A percentile compares a stretch with the other conserved stretches of the same genome.
Evolutionary conservation across 2,113 vertebrate genomes (phyloP).

Genomic region (Rhodinocichla rosea): DNA sequence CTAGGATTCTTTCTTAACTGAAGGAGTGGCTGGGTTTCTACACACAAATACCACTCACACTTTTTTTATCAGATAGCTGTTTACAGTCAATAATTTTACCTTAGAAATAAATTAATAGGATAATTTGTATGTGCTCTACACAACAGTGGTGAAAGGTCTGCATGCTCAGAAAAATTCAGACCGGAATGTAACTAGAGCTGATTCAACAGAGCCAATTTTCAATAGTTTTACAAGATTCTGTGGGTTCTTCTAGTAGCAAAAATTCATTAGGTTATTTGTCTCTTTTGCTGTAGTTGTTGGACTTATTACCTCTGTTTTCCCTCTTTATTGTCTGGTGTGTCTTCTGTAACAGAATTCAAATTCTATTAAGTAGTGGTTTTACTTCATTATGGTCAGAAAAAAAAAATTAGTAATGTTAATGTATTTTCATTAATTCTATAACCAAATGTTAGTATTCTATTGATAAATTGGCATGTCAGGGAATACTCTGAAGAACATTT

Average conservation of each 20-base stretch:
- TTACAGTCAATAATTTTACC: neutral
- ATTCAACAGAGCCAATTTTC: neutral
- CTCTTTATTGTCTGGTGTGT: neutral
- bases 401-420: neutral
- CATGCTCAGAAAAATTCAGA: neutral
- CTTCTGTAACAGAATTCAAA: neutral
- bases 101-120: neutral
- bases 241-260: neutral
- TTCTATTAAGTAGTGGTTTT: neutral
- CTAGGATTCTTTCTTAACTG: neutral
- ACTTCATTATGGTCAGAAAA: neutral
- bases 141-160: neutral
- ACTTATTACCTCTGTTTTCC: neutral
- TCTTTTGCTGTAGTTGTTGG: neutral
- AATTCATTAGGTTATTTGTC: neutral
- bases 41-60: neutral
- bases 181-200: neutral
- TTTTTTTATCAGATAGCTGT: neutral
- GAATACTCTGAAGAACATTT: neutral
- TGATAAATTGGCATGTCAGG: neutral
- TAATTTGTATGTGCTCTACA: neutral
- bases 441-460: neutral
- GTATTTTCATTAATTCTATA: neutral
- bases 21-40: neutral
- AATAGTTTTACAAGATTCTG: neutral